phyloP scores from a whole-genome alignment of 2,797 vertebrate genomes.

The Cygnus olor region DNA sequence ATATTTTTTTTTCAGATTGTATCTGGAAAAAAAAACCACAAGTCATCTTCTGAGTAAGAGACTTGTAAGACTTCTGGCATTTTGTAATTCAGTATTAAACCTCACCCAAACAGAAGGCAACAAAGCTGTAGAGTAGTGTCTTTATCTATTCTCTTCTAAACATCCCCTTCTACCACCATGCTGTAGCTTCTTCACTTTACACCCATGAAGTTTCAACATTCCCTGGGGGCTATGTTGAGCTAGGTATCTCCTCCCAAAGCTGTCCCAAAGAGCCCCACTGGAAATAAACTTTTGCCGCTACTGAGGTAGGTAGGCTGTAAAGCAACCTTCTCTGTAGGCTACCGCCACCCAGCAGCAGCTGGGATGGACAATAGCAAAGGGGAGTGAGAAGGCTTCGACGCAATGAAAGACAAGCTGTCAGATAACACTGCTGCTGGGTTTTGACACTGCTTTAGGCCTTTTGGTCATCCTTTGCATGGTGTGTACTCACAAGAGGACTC shows the following conservation, averaged over 20 bases:
- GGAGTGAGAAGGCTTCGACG: background rate
- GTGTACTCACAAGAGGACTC: background rate
- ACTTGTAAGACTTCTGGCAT: background rate
- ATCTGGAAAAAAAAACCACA: background rate
- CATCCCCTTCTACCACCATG: background rate
- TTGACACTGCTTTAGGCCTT: background rate
- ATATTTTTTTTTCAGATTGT: background rate
- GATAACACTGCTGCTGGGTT: background rate
- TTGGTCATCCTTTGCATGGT: background rate
- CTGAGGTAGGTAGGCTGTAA: background rate
- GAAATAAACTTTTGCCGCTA: background rate
- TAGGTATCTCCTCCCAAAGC: background rate
- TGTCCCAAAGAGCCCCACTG: background rate
- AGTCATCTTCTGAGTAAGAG: background rate
- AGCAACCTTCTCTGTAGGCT: background rate
- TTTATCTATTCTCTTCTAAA: background rate
- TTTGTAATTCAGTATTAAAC: background rate
- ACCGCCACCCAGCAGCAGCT: accelerated
- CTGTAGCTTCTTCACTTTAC: background rate
- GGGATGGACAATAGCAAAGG: background rate
- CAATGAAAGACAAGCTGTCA: background rate
- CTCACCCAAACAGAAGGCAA: background rate
- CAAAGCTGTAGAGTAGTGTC: background rate
- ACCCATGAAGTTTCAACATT: background rate
- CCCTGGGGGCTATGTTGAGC: background rate